Percentiles rank a stretch among this genome's conserved stretches.
phyloP scores from a whole-genome alignment of 2,888 invertebrate species.

The Idaea aversata region DNA sequence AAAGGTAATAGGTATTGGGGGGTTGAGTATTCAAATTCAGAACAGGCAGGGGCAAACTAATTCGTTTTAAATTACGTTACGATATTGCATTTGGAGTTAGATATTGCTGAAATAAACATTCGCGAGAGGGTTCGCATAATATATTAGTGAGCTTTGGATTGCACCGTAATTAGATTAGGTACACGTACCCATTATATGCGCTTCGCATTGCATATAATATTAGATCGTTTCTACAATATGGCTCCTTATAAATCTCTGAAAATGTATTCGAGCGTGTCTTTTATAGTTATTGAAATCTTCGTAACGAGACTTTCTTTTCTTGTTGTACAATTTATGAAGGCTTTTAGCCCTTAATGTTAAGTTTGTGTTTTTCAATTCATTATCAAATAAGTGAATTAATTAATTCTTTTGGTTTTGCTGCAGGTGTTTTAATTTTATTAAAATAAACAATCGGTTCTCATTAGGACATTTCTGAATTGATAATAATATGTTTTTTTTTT shows the following conservation, averaged over 20 bases:
- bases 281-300: neutral
- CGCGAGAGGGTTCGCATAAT: constrained; percentile 66
- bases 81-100: constrained; percentile 74
- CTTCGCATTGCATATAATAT: constrained; percentile 31
- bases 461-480: neutral
- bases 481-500: no score
- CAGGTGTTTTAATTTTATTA: neutral
- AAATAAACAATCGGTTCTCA: neutral
- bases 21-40: constrained; percentile 74
- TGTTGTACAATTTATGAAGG: constrained; percentile 8
- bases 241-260: neutral
- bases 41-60: constrained; percentile 73
- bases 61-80: constrained; percentile 80
- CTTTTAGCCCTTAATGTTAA: constrained; percentile 7
- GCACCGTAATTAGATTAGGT: constrained; percentile 48
- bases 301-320: constrained; percentile 2
- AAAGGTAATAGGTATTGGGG: constrained; percentile 62
- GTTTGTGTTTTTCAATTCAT: constrained; percentile 22
- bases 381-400: constrained; percentile 5
- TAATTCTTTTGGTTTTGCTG: neutral
- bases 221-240: neutral
- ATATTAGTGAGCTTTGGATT: constrained; percentile 53
- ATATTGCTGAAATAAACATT: constrained; percentile 71
- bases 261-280: neutral
- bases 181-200: constrained; percentile 49